A percentile compares a stretch with the other conserved stretches of the same genome.
These are phyloP conservation scores for Reticulitermes lucifugus DNA, from an alignment of 2,888 invertebrate species.

Conservation along the genomic window DNA sequence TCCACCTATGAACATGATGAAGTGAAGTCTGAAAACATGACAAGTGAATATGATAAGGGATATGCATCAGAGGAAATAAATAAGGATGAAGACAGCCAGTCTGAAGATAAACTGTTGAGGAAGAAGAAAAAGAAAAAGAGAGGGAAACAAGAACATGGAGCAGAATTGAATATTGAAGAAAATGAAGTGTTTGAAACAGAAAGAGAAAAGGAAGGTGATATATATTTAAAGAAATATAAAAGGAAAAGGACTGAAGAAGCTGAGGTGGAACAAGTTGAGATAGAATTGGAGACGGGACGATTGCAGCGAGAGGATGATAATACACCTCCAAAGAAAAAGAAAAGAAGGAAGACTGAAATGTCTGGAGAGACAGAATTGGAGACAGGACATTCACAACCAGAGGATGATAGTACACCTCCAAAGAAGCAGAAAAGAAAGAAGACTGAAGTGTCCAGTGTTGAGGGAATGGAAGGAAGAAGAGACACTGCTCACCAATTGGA, in stretches of 20 bases:
- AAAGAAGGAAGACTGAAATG: not conserved
- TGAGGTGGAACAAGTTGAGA: conserved; percentile 20
- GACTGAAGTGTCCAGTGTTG: not conserved
- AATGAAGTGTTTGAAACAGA: conserved; percentile 14
- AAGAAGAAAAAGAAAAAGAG: conserved; percentile 41
- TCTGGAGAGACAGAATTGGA: not conserved
- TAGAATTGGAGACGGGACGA: not conserved
- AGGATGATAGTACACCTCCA: not conserved
- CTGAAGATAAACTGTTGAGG: conserved; percentile 17
- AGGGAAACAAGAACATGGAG: conserved; percentile 18
- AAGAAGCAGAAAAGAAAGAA: conserved; percentile 10
- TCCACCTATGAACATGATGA: conserved; percentile 69
- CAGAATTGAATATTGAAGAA: not conserved
- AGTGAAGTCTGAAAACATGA: conserved; percentile 50
- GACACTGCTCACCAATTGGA: not conserved
- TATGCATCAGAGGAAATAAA: not conserved
- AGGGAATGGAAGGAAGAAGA: not conserved
- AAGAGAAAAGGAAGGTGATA: conserved; percentile 27
- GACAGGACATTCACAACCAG: not conserved
- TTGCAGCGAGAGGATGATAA: not conserved
- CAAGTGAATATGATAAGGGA: conserved; percentile 46
- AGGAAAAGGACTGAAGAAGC: conserved; percentile 46
- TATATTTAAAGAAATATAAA: conserved; percentile 38
- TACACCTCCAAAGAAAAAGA: not conserved
- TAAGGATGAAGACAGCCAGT: conserved; percentile 7